Conservation (phyloP, 2,113 vertebrate species). For the Gadus chalcogrammus region DNA sequence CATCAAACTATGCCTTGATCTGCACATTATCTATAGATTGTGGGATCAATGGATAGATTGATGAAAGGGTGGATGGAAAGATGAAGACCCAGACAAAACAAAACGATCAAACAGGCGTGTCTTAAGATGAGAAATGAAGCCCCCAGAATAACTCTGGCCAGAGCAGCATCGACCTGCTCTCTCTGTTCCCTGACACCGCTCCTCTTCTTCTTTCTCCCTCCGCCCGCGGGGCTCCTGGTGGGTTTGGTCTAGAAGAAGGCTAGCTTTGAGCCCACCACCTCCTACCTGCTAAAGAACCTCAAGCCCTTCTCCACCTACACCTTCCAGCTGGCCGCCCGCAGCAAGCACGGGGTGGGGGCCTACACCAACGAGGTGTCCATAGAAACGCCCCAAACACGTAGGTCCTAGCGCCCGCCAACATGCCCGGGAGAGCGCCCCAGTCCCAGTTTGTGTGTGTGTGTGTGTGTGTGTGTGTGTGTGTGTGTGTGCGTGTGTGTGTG, state of each 20-base stretch:
- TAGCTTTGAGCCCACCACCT: constrained; percentile 84
- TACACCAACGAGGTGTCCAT: constrained; percentile 93
- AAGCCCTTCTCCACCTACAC: constrained; percentile 93
- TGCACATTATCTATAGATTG: neutral
- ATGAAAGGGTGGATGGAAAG: neutral
- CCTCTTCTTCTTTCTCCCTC: neutral
- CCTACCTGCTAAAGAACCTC: constrained; percentile 88
- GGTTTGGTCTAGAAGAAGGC: constrained; percentile 75
- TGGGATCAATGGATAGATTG: neutral
- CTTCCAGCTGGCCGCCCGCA: constrained; percentile 91
- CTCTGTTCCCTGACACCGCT: too few species aligned
- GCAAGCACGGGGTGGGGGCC: constrained; percentile 92
- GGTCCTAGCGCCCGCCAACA: constrained; percentile 55
- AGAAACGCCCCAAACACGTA: constrained; percentile 97
- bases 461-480: constrained; percentile 12
- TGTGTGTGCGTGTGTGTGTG: constrained; percentile 16
- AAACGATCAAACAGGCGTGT: too few species aligned
- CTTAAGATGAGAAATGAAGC: too few species aligned
- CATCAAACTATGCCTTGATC: too few species aligned
- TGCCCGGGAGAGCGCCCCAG: too few species aligned
- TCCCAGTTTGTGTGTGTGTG: constrained; percentile 26
- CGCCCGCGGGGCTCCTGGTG: neutral
- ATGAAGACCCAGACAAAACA: neutral
- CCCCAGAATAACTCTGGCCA: too few species aligned
- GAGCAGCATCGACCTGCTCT: neutral